Conservation (phyloP, 2,888 invertebrate genomes). For the Agrochola circellaris region DNA sequence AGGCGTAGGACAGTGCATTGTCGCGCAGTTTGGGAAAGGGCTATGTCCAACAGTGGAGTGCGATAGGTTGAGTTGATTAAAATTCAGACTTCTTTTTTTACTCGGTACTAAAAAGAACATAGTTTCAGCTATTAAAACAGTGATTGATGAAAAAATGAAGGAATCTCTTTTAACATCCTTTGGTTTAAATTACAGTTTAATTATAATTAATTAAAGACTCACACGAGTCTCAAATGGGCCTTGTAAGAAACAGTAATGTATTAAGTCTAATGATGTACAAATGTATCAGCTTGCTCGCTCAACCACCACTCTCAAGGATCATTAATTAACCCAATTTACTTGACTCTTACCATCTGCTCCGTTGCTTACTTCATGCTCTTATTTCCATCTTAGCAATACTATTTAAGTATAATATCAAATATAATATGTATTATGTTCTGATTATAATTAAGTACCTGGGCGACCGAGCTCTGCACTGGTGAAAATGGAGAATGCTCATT, state of each 20-base stretch:
- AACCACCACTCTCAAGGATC: conserved; percentile 42
- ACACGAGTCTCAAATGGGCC: conserved; percentile 9
- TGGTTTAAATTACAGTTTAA: conserved; percentile 20
- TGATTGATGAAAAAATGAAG: not conserved
- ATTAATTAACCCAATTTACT: conserved; percentile 59
- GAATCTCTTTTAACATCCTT: no score
- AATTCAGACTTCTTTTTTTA: not conserved
- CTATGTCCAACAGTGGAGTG: no score
- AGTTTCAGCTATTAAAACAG: not conserved
- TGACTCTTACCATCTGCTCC: conserved; percentile 29
- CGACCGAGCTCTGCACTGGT: no score
- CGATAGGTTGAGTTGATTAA: no score
- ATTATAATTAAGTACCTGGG: not conserved
- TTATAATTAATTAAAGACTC: not conserved
- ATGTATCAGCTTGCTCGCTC: conserved; percentile 54
- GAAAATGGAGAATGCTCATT: no score
- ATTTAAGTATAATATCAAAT: not conserved
- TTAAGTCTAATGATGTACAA: conserved; percentile 58
- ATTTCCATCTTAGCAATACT: not conserved
- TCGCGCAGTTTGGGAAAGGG: no score
- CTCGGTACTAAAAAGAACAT: not conserved
- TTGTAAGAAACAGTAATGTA: conserved; percentile 31
- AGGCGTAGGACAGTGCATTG: no score
- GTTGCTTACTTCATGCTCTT: conserved; percentile 18
- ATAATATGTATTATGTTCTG: not conserved